Base-by-base conservation (phyloP, 2,113 vertebrate species). In the Bagarius yarrelli region DNA sequence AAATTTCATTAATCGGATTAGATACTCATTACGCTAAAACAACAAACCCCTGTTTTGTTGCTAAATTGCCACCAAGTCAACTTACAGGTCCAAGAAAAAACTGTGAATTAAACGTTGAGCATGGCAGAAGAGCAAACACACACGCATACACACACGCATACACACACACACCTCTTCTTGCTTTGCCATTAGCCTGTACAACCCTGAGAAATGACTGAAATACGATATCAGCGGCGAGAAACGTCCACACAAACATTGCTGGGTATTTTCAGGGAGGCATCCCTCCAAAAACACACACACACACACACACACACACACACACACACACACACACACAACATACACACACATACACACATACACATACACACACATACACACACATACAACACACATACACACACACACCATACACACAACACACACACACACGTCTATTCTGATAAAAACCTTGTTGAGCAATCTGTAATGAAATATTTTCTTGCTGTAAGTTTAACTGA, bases 91-190 rank as follows among this genome's bases (percentile, higher is more conserved):
- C n/a, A 63, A 81, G 76, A 40, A 30, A 52, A 71, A 34, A 16
- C 56, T 47, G 60, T 53, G 25, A 52, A 83, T 85, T 78, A 84
- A 85, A 87, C 76, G 81, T 79, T 82, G 56, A 85, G 59, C 44
- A 79, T 44, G 32, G 71, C 63, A 50, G 2, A 50, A 83, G 76
- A 57, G 50, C 76, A 34, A 64, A 19, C 59, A 60, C n/a, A 53
- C 69, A 60, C 60, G 27, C 67, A 71, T 14, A 34, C 21, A n/a
- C 55, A 36, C 30, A 19, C 60, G 8, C 60, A 34, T 34, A 64
- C 30, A 64, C 61, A 64, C 61, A 67, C 63, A 67, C 63, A 40
- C 63, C 36, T 19, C 66, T 69, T 69, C 66, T 40, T 16, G 47
- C 27, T 30, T 53, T 40, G 36, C 76, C 76, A 83, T 83, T 79